These are phyloP conservation scores for Hipparchia semele DNA, from an alignment of 2,888 invertebrate species.

Conservation along the genomic window DNA sequence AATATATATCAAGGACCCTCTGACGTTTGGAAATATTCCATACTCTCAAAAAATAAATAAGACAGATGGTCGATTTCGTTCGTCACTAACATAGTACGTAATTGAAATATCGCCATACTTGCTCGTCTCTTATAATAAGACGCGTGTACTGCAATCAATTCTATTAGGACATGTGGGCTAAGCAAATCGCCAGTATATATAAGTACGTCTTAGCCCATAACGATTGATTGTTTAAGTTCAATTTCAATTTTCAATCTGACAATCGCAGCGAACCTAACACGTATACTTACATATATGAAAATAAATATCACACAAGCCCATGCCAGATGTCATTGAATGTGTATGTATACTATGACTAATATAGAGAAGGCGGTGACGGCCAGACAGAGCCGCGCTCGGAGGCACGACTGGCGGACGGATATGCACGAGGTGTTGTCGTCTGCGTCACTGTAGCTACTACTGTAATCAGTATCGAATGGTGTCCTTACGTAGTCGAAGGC, in stretches of 20 bases:
- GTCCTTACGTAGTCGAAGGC: conserved; percentile 80
- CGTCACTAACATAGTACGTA: no score
- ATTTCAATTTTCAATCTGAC: conserved; percentile 55
- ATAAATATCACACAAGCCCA: conserved; percentile 75
- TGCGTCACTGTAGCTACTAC: conserved; percentile 58
- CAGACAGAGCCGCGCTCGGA: conserved; percentile 72
- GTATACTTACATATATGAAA: conserved; percentile 71
- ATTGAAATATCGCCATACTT: no score
- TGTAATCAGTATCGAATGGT: conserved; percentile 72
- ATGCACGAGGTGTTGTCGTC: conserved; percentile 55
- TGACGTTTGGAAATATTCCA: no score
- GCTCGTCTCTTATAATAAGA: neutral
- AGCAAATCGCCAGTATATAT: no score
- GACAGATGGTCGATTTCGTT: no score
- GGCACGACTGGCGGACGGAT: conserved; percentile 60
- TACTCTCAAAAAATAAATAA: no score
- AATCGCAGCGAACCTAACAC: conserved; percentile 66
- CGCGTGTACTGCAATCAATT: neutral
- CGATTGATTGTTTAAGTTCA: conserved; percentile 14
- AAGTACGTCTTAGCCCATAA: neutral
- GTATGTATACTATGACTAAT: conserved; percentile 77
- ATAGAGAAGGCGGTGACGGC: conserved; percentile 78
- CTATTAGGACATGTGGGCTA: neutral
- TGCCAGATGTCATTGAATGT: conserved; percentile 76
- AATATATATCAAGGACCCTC: no score